Base-by-base conservation (phyloP, 1,140 invertebrate species). In the Drosophila ananassae region DNA sequence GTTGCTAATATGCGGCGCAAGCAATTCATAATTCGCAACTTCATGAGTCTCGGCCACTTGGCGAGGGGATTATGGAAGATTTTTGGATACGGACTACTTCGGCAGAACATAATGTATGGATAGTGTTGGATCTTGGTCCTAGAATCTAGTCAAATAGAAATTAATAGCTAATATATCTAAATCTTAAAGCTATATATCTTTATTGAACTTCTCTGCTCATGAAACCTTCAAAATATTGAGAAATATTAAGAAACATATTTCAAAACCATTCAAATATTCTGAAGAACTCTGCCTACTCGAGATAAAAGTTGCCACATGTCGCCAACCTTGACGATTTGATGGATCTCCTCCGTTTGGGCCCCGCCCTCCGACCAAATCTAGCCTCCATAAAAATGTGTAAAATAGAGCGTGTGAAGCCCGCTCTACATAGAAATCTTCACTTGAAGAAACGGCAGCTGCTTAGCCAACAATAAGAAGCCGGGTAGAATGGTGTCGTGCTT, bases 401-500 rank as follows among this genome's bases (percentile, higher is more conserved):
- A 81, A 78, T 75, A 76, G 79, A 87, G 69, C 82, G 82, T 85
- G 82, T 87, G 82, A 85, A 87, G 82, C 68, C 58, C 46, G 78
- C 74, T 77, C 60, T 48, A 77, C 55, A 73, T 77, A 77, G 37
- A 85, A 85, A 76, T 68, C 73, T 62, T 75, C 59, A 67, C 72
- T 76, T 76, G 48, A 59, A 58, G 34, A 55, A 54, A 48, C 50
- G 25, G 60, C 44, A 44, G 34, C 54, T 56, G 62, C 44, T 66
- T 50, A 17, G n/a, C 57, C 57, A 21, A 37, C 46, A 39, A 39
- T 10, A 12, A 12, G 37, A 3, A 17, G 2, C 30, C 32, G n/a
- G 5, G 9, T n/a, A 50, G 46, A n/a, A 52, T 44, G 59, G 17
- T 54, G 24, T 55, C 41, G 39, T 68, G 60, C 73, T 56, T 69